phyloP scores from a whole-genome alignment of 2,113 vertebrate species.

The Buteo buteo region DNA sequence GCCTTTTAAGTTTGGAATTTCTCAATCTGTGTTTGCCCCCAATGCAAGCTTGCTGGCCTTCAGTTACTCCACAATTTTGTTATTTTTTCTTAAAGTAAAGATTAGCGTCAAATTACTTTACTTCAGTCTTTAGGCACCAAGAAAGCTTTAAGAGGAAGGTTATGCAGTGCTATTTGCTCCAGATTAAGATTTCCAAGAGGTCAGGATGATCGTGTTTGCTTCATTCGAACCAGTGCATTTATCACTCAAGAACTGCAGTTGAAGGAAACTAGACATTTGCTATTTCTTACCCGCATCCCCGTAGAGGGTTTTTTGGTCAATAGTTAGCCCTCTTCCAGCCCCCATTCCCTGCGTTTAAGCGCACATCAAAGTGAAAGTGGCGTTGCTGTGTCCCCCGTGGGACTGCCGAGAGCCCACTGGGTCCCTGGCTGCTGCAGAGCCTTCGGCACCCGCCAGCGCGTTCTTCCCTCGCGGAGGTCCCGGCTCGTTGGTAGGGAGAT shows the following conservation, averaged over 20 bases:
- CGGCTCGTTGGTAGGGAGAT: neutral
- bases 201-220: neutral
- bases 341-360: fast-evolving
- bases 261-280: neutral
- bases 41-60: neutral
- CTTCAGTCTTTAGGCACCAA: neutral
- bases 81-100: neutral
- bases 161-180: neutral
- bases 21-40: neutral
- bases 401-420: fast-evolving
- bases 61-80: neutral
- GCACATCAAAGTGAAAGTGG: neutral
- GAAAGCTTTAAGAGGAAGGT: neutral
- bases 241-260: neutral
- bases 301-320: neutral
- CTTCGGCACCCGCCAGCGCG: fast-evolving
- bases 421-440: neutral
- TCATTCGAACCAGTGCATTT: neutral
- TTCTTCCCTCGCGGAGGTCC: neutral
- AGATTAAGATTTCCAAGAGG: neutral
- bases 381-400: fast-evolving
- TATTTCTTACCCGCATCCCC: neutral
- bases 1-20: neutral
- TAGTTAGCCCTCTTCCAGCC: neutral
- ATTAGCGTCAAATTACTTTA: neutral